Conservation (phyloP, 2,113 vertebrate genomes). For the Scolopax mira region DNA sequence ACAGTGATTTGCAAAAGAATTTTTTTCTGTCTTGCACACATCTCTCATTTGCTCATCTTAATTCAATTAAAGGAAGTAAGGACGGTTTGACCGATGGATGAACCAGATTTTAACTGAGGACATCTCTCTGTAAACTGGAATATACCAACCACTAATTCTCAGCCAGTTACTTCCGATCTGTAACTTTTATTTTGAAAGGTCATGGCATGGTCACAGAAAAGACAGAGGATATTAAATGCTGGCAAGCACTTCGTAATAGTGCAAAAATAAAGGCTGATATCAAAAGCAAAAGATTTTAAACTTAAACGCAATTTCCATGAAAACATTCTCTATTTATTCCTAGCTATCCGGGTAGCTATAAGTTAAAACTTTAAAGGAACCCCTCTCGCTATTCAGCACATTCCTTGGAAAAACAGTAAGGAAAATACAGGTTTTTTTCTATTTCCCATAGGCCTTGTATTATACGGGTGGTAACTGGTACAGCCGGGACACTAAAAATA, state of each 20-base stretch:
- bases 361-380: background rate
- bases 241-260: background rate
- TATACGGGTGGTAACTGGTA: background rate
- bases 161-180: constrained; percentile 80
- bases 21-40: constrained; percentile 80
- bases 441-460: background rate
- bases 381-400: background rate
- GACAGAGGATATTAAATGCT: constrained; percentile 57
- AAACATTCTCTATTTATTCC: background rate
- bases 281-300: constrained; percentile 22
- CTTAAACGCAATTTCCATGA: background rate
- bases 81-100: constrained; percentile 91
- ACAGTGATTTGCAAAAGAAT: constrained; percentile 72
- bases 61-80: constrained; percentile 98
- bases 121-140: constrained; percentile 83
- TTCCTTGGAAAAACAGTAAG: background rate
- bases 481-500: background rate
- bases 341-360: background rate
- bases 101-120: constrained; percentile 92
- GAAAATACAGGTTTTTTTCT: background rate
- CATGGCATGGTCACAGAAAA: constrained; percentile 75
- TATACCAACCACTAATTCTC: constrained; percentile 84
- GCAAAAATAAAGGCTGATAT: constrained; percentile 33
- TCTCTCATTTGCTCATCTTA: constrained; percentile 97
- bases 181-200: constrained; percentile 80